These are phyloP conservation scores for Bufotes viridis DNA, from an alignment of 2,797 vertebrate genomes.

Conservation along the genomic window DNA sequence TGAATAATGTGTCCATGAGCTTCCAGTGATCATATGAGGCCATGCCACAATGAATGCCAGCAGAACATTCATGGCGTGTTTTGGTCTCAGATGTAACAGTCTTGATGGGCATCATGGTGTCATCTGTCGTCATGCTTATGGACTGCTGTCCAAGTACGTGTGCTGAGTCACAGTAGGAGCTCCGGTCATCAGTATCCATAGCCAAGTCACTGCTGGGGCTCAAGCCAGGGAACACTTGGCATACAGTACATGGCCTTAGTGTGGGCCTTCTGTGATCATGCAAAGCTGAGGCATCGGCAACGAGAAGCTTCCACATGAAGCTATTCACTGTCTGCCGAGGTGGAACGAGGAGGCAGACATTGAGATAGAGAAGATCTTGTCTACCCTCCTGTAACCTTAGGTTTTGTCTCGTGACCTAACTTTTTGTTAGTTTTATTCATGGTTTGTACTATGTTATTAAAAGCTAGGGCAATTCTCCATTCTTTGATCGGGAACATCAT, in stretches of 20 bases:
- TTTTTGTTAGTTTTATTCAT: not conserved
- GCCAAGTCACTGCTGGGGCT: not conserved
- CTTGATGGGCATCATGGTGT: not conserved
- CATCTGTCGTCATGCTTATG: not conserved
- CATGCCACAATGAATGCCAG: not conserved
- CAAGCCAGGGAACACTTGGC: not conserved
- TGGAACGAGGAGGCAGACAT: not conserved
- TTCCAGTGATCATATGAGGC: not conserved
- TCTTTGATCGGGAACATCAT: not conserved
- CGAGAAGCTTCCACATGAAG: not conserved
- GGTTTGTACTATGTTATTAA: not conserved
- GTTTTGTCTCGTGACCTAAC: not conserved
- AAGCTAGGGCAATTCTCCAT: not conserved
- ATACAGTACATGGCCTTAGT: not conserved
- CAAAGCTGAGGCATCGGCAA: not conserved
- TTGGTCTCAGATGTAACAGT: conserved; percentile 1
- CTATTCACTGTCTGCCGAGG: not conserved
- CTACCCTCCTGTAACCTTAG: not conserved
- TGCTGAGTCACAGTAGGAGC: not conserved
- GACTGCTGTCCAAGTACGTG: not conserved
- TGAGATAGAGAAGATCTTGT: not conserved
- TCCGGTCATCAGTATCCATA: not conserved
- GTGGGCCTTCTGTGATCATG: not conserved
- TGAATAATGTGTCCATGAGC: not conserved
- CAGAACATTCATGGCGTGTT: not conserved